Percentiles rank a stretch among this genome's conserved stretches.
These are phyloP conservation scores for Thryonomys swinderianus DNA, from an alignment of 2,113 vertebrate genomes.

Conservation along the genomic window DNA sequence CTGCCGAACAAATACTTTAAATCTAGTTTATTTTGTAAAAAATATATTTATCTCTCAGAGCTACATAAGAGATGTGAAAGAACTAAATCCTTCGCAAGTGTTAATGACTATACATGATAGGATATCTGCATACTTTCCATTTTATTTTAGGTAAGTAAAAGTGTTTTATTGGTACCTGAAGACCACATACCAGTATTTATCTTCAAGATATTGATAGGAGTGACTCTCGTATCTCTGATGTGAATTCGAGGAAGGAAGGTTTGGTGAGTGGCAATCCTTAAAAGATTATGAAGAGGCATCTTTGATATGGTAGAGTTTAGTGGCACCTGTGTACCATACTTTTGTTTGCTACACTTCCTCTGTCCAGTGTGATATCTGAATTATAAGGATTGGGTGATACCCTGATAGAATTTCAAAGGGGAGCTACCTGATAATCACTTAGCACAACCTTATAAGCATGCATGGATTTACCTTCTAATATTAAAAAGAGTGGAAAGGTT, in stretches of 20 bases:
- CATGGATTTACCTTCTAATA: not conserved
- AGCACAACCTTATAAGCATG: not conserved
- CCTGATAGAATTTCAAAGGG: not conserved
- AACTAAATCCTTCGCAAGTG: not conserved
- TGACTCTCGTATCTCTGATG: not conserved
- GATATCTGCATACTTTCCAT: not conserved
- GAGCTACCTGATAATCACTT: not conserved
- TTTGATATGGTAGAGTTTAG: not conserved
- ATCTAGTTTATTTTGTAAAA: not conserved
- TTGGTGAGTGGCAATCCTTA: not conserved
- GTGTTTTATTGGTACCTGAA: not conserved
- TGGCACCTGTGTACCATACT: not conserved
- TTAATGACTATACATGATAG: not conserved
- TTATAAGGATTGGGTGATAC: not conserved
- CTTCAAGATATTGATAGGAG: not conserved
- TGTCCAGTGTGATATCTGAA: not conserved
- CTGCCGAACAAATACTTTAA: not conserved
- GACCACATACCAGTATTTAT: not conserved
- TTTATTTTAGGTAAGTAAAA: conserved; percentile 28
- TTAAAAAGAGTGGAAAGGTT: not conserved
- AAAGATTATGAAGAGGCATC: not conserved
- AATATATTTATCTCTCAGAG: not conserved
- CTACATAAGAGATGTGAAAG: not conserved
- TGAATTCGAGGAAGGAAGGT: not conserved
- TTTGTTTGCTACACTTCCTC: not conserved